Evolutionary conservation across 2,888 invertebrate genomes (phyloP), one percentile per base, ranked within the genome.

Genomic region (Aricia artaxerxes): DNA sequence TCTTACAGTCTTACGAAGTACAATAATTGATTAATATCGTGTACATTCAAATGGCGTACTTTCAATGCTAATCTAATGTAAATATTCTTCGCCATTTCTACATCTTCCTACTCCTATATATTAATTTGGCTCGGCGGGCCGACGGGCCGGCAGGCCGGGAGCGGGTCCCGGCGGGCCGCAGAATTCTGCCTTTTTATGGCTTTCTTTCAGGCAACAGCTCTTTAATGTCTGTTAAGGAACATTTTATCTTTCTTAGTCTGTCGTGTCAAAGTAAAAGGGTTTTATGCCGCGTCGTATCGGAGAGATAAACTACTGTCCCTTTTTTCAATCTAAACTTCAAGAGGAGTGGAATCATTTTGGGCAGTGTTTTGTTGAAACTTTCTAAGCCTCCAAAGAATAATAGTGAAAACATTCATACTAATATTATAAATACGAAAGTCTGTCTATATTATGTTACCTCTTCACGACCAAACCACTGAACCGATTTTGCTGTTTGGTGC

Each of bases 191-290:
- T 91, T 91, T 93, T 92, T 92, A 92, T 86, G 88, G 91, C 88
- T 87, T 89, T 88, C 87, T 88, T 89, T 86, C 88, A 88, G 88
- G 88, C 86, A 87, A 89, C 90, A 87, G 85, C 88, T 87, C 92
- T 92, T 91, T 93, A 93, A 93, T 93, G 92, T 92, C 88, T 89
- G 89, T 89, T 91, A 89, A 91, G 88, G 90, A 90, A 89, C 90
- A 90, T 93, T 94, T 94, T 94, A 93, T 93, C 92, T 93, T 90
- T 92, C 90, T 90, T 91, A 91, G 91, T 92, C 91, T 91, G 90
- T 91, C 89, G 88, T 89, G 83, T 86, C 84, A 84, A 88, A 89
- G 85, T 86, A 90, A 89, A 93, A 91, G 94, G 93, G 93, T 93
- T 92, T 89, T 90, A 91, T 89, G 89, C 86, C 87, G 64, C 86